Evolutionary conservation across 2,113 vertebrate genomes (phyloP).

Genomic region (Calypte anna): DNA sequence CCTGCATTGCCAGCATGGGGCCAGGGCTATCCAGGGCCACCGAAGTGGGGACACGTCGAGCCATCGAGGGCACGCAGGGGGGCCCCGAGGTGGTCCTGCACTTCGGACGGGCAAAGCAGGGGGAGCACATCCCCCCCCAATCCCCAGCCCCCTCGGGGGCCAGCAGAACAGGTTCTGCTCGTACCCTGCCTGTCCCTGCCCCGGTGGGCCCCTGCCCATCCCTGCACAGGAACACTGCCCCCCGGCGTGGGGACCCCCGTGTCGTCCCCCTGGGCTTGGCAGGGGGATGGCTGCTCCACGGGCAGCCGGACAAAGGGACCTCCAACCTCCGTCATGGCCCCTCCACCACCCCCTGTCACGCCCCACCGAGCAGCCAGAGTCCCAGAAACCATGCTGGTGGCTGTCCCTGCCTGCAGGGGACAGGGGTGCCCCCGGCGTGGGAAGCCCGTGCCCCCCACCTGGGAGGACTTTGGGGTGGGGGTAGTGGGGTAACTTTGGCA

Average conservation of each 20-base stretch:
- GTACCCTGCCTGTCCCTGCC: not conserved
- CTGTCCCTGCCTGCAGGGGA: not conserved
- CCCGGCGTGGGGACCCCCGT: not conserved
- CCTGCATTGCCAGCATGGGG: not conserved
- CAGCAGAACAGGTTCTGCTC: constrained; percentile 25
- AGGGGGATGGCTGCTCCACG: no score
- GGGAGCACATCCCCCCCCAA: not conserved
- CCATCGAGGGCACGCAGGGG: not conserved
- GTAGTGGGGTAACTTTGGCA: not conserved
- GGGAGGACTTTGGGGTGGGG: not conserved
- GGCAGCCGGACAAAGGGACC: not conserved
- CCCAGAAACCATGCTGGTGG: not conserved
- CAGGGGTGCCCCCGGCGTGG: not conserved
- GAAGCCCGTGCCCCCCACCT: no score
- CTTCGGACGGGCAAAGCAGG: not conserved
- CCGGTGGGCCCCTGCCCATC: not conserved
- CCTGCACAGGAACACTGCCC: not conserved
- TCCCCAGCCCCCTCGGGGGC: not conserved
- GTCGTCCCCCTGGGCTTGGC: no score
- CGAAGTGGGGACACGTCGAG: rapidly evolving
- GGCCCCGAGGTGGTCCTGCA: not conserved
- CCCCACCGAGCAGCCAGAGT: not conserved
- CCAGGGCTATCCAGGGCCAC: not conserved
- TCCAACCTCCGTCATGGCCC: not conserved
- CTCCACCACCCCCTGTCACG: not conserved